Evolutionary conservation across 2,888 invertebrate species (phyloP).

Genomic region (Cheilosia impressa): DNA sequence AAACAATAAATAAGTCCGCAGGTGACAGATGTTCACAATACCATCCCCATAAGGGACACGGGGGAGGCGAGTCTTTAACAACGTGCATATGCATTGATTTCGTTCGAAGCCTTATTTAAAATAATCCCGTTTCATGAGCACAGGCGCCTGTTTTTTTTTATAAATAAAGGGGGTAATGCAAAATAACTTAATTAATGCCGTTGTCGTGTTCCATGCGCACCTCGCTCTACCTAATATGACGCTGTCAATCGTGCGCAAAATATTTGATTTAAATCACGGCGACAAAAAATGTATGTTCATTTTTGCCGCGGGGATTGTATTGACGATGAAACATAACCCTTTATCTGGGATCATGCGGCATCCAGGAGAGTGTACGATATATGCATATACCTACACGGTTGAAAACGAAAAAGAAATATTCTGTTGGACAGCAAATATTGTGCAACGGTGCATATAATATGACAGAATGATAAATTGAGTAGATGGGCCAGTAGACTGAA

Average conservation of each 20-base stretch:
- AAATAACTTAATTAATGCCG: constrained; percentile 28
- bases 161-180: neutral
- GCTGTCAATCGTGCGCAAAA: constrained; percentile 39
- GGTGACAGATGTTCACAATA: constrained; percentile 22
- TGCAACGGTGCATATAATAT: constrained; percentile 66
- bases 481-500: neutral
- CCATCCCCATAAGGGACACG: neutral
- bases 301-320: neutral
- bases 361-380: constrained; percentile 13
- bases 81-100: constrained; percentile 13
- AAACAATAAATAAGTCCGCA: constrained; percentile 20
- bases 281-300: constrained; percentile 4
- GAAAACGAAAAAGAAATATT: constrained; percentile 12
- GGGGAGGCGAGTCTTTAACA: neutral
- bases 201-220: neutral
- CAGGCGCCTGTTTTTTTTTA: neutral
- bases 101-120: constrained; percentile 10
- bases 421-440: constrained; percentile 59
- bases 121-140: constrained; percentile 2
- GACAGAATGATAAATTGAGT: constrained; percentile 70
- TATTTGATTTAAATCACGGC: constrained; percentile 46
- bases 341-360: constrained; percentile 46
- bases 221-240: constrained; percentile 14
- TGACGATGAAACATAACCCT: constrained; percentile 19
- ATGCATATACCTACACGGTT: constrained; percentile 25